Conservation (phyloP, 2,113 vertebrate genomes). For the Hyaena hyaena region DNA sequence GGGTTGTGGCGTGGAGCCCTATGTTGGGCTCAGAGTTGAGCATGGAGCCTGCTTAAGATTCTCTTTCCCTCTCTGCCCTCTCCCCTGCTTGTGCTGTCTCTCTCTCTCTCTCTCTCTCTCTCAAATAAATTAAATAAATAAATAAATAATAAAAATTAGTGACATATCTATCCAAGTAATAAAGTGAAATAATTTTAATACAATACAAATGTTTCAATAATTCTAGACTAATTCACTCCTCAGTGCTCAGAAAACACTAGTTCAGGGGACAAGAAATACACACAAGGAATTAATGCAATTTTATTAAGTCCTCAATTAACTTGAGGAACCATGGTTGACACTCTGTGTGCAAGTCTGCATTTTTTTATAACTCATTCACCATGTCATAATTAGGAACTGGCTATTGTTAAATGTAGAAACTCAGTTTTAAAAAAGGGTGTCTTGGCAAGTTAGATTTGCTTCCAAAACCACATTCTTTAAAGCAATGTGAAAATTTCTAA, state of each 20-base stretch:
- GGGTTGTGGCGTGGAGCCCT: too few species aligned
- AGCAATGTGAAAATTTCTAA: constrained; percentile 13
- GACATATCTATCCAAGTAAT: background rate
- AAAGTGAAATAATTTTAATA: constrained; percentile 15
- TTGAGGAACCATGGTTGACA: background rate
- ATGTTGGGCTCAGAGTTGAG: too few species aligned
- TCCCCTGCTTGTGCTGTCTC: too few species aligned
- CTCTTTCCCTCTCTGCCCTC: too few species aligned
- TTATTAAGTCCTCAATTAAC: background rate
- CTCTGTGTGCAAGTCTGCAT: background rate
- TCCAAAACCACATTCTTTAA: constrained; percentile 14
- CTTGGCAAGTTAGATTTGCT: constrained; percentile 29
- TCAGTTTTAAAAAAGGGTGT: constrained; percentile 8
- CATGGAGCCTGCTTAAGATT: too few species aligned
- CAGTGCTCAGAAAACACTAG: background rate
- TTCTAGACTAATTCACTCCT: background rate
- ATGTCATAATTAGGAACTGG: background rate
- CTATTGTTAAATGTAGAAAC: background rate
- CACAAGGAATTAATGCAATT: background rate
- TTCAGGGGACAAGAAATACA: background rate
- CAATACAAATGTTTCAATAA: background rate
- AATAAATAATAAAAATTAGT: too few species aligned
- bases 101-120: too few species aligned
- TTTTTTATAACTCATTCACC: background rate
- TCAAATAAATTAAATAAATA: too few species aligned